These are phyloP conservation scores for Gadus chalcogrammus DNA, from an alignment of 2,113 vertebrate genomes.

Conservation along the genomic window DNA sequence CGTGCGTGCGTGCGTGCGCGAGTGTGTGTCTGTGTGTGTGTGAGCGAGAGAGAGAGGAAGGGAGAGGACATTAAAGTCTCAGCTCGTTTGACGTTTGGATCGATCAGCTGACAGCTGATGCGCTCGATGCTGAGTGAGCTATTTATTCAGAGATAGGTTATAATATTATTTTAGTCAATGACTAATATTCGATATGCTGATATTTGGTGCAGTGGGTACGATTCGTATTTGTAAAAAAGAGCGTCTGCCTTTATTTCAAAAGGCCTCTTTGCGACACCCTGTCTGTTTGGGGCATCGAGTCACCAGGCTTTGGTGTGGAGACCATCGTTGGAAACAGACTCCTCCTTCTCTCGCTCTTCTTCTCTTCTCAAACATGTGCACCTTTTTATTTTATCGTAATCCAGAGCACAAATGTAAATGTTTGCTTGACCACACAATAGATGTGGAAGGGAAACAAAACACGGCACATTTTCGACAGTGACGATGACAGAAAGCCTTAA, in stretches of 20 bases:
- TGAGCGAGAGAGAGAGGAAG: too few species aligned
- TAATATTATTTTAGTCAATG: constrained; percentile 10
- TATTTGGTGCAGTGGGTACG: constrained; percentile 14
- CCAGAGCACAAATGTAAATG: too few species aligned
- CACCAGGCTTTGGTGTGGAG: not conserved
- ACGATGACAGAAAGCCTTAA: too few species aligned
- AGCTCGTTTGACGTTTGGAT: not conserved
- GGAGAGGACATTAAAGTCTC: too few species aligned
- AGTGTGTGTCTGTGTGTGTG: not conserved
- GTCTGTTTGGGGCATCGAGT: not conserved
- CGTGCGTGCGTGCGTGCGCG: not conserved
- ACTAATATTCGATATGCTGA: constrained; percentile 32
- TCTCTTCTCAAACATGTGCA: not conserved
- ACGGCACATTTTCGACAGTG: too few species aligned
- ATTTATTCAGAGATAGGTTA: constrained; percentile 35
- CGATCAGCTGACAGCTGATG: not conserved
- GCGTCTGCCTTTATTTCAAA: constrained; percentile 32
- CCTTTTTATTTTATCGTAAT: too few species aligned
- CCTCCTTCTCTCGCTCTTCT: not conserved
- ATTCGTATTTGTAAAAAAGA: not conserved
- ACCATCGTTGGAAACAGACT: not conserved
- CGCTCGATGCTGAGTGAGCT: not conserved
- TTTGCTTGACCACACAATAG: too few species aligned
- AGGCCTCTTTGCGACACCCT: constrained; percentile 1
- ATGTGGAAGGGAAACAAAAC: too few species aligned